Evolutionary conservation across 2,113 vertebrate genomes (phyloP).

Genomic region (Coryphaenoides rupestris): DNA sequence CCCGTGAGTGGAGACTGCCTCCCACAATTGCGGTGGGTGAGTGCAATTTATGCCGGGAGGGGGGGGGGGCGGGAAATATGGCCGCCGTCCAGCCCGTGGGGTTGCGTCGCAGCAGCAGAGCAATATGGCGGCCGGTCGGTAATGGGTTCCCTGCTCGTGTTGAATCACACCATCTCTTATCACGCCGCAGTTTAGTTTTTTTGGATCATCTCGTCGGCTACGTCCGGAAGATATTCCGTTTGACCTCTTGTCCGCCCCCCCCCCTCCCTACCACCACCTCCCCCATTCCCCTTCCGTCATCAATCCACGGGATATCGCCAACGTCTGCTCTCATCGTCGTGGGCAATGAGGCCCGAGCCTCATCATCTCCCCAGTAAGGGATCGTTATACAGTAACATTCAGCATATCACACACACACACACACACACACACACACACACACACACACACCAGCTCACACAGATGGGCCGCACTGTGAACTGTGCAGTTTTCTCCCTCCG

Average conservation of each 20-base stretch:
- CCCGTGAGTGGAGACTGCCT: too few relatives aligned
- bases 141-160: too few relatives aligned
- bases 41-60: too few relatives aligned
- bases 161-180: too few relatives aligned
- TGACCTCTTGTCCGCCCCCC: conserved; percentile 5
- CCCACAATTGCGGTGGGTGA: too few relatives aligned
- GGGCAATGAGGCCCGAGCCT: conserved; percentile 30
- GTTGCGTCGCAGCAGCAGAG: too few relatives aligned
- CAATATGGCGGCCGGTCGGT: too few relatives aligned
- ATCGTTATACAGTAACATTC: conserved; percentile 31
- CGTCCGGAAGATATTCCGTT: conserved; percentile 12
- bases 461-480: conserved; percentile 5
- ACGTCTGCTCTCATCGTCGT: conserved; percentile 18
- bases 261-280: too few relatives aligned
- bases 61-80: too few relatives aligned
- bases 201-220: not conserved
- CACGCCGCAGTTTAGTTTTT: too few relatives aligned
- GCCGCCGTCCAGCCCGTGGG: too few relatives aligned
- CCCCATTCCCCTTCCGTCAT: conserved; percentile 8
- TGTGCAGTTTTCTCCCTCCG: not conserved
- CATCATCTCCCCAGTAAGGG: conserved; percentile 40
- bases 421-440: conserved; percentile 22
- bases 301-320: conserved; percentile 14
- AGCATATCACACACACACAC: conserved; percentile 29
- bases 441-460: too few relatives aligned